Conservation (phyloP, 2,113 vertebrate genomes). For the Dicerorhinus sumatrensis region DNA sequence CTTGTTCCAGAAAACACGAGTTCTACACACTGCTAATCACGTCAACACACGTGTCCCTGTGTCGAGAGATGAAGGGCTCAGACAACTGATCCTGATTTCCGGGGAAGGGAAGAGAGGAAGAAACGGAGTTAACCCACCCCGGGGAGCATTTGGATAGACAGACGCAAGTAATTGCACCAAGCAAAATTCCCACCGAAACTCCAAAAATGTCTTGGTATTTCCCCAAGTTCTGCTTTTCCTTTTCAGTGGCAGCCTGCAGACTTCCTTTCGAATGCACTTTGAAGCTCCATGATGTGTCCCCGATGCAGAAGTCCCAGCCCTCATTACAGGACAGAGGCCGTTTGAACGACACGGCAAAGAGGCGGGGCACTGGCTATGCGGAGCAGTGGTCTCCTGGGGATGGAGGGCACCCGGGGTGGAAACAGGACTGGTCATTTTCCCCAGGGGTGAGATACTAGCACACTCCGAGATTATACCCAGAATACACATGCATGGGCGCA, state of each 20-base stretch:
- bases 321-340: not conserved
- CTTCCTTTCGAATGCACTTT: slow-evolving; percentile 62
- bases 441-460: rapidly evolving
- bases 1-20: slow-evolving; percentile 49
- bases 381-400: not conserved
- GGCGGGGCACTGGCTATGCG: not conserved
- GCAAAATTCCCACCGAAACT: slow-evolving; percentile 77
- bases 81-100: slow-evolving; percentile 76
- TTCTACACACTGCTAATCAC: slow-evolving; percentile 70
- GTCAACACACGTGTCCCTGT: slow-evolving; percentile 72
- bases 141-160: slow-evolving; percentile 63
- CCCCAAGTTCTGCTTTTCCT: slow-evolving; percentile 41
- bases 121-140: slow-evolving; percentile 47
- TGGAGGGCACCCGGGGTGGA: not conserved
- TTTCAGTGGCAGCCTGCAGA: slow-evolving; percentile 4
- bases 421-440: rapidly evolving
- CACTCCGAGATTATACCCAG: rapidly evolving
- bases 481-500: rapidly evolving
- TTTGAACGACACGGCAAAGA: not conserved
- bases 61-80: slow-evolving; percentile 65
- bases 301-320: not conserved
- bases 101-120: slow-evolving; percentile 61
- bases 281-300: not conserved
- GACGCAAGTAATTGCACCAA: slow-evolving; percentile 77
- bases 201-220: slow-evolving; percentile 69